Base-by-base conservation (phyloP, 2,888 invertebrate species). In the Chorisops tibialis region DNA sequence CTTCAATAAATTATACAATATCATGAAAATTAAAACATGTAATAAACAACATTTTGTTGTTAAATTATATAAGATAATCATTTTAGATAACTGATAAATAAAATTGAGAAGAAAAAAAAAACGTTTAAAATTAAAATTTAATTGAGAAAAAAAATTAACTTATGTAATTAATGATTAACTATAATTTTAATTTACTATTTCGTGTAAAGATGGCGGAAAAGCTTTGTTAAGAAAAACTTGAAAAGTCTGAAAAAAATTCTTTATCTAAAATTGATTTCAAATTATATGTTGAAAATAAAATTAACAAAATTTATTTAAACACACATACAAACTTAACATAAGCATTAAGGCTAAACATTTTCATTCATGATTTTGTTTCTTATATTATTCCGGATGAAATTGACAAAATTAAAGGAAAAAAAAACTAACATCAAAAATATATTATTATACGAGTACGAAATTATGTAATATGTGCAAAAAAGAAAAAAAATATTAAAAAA, bases 201-300 rank as follows among this genome's bases (percentile, higher is more conserved):
- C 7, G 12, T 41, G 56, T 43, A 37, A 9, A 30, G 11, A 43
- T 56, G 12, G 43, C 43, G 30, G 14, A 45, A 24, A 45, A 11
- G 35, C 45, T 56, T 30, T 56, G 18, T 56, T 56, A 43, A 30
- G 54, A 24, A 41, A 43, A 41, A 41, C 43, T 54, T 16, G 19
- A 56, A 56, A 56, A 45, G 43, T 56, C 56, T 43, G 56, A 45
- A 16, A 56, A 54, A 30, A 30, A 43, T 16, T 43, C 43, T 56
- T 56, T 18, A 45, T 45, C 22, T 45, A 37, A 18, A 16, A 56
- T 56, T 56, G 43, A 19, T 35, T 9, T 16, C 22, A 56, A 38
- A 51, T 39, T n/a, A 54, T 6, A 39, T 14, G 16, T 19, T 38
- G 11, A 16, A 19, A n/a, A 43, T 43, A 24, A 24, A 24, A 24